Base-by-base conservation (phyloP, 2,113 vertebrate genomes). In the Amazona vittata region DNA sequence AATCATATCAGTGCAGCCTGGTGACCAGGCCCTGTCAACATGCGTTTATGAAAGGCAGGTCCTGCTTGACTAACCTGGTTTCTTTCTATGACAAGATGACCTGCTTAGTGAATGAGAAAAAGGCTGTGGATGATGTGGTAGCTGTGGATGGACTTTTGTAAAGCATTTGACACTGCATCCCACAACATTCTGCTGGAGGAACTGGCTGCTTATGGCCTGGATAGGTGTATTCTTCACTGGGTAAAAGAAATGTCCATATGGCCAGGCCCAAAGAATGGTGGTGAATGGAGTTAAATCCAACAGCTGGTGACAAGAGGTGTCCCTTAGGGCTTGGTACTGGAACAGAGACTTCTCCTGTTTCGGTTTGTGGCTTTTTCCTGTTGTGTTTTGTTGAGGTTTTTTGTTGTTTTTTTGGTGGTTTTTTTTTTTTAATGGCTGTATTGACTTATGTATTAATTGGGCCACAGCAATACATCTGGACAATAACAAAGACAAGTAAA, bases 151-250 rank as follows among this genome's bases (percentile, higher is more conserved):
- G 22, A 53, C 10, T 79, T 79, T 6, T 15, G 12, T 17, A 74
- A 69, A 69, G 37, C 26, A 43, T 52, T 82, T 64, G 26, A 63
- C 18, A 37, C 6, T 2, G 6, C 25, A 47, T 64, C 26, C 39
- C 44, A 65, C 28, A 62, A 24, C 49, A 49, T 65, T 21, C 24
- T 53, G 14, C 15, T 85, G 46, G 35, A 67, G 33, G 84, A 71
- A 44, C 53, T 53, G 35, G 24, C 44, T 62, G 28, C 18, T 50
- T 12, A 3, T 26, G 24, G 49, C 33, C 62, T 62, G 22, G 35
- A 33, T 0, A 0, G 15, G 7, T 3, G 1, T 12, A 41, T 3
- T 13, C 15, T 41, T 60, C 0, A 0, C 31, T 46, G 20, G 7
- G 33, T 33, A 33, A 75, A 60, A 77, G 57, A 60, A 24, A 37